phyloP scores from a whole-genome alignment of 2,113 vertebrate species.

The Phalacrocorax aristotelis region DNA sequence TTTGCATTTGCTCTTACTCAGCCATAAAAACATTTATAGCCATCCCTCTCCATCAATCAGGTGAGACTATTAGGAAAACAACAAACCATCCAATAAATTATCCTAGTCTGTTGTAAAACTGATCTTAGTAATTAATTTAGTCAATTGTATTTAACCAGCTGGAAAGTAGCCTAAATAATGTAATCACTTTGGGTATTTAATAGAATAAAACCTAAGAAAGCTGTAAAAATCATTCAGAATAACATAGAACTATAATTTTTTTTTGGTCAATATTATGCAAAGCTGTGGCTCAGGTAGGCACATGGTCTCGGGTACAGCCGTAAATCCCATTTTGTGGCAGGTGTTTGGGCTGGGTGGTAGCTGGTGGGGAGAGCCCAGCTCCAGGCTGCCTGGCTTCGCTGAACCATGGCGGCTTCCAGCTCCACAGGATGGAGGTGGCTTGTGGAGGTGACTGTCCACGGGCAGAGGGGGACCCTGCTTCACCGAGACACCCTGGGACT shows the following conservation, averaged over 20 bases:
- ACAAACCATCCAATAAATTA: conserved; percentile 55
- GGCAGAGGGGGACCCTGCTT: neutral
- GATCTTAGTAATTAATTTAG: conserved; percentile 57
- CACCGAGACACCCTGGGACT: neutral
- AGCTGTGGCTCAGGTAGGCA: neutral
- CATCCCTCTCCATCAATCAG: conserved; percentile 40
- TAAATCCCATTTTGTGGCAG: neutral
- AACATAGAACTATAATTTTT: neutral
- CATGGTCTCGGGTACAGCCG: neutral
- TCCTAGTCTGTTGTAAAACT: conserved; percentile 39
- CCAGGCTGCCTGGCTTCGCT: neutral
- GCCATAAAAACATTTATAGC: conserved; percentile 48
- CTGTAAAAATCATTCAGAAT: neutral
- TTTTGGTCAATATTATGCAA: neutral
- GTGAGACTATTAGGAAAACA: conserved; percentile 49
- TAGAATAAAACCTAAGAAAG: conserved; percentile 28
- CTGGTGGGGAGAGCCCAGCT: neutral
- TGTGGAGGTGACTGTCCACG: fast-evolving
- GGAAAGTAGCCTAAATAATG: conserved; percentile 41
- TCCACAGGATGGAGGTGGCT: neutral
- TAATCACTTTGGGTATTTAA: neutral
- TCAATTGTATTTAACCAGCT: conserved; percentile 42
- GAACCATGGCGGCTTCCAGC: fast-evolving
- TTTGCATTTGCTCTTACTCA: neutral
- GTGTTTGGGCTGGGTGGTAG: neutral